These are phyloP conservation scores for Tyto alba DNA, from an alignment of 2,113 vertebrate genomes.

Conservation along the genomic window DNA sequence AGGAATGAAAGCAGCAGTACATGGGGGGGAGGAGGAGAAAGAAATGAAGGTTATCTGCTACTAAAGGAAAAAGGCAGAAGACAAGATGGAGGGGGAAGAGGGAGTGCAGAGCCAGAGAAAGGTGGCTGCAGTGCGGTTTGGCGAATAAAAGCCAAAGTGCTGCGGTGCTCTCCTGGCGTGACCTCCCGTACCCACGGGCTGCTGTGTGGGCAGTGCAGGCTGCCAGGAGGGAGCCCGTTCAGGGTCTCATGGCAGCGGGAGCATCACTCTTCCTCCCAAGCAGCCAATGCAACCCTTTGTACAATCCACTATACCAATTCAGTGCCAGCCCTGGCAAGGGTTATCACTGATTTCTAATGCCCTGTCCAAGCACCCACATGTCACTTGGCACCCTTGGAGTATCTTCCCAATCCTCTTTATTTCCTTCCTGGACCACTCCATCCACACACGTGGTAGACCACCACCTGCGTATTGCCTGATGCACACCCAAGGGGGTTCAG, in stretches of 20 bases:
- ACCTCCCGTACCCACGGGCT: not conserved
- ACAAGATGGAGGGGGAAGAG: constrained; percentile 29
- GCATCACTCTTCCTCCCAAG: not conserved
- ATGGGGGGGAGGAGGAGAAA: not conserved
- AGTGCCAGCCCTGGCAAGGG: not conserved
- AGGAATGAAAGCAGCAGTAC: not conserved
- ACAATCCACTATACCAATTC: not conserved
- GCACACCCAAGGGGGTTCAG: not conserved
- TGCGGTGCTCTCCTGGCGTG: not conserved
- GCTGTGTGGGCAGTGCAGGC: not conserved
- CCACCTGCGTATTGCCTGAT: not conserved
- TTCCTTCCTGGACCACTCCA: not conserved
- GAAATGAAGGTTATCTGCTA: not conserved
- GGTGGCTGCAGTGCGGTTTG: not conserved
- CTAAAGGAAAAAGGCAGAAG: not conserved
- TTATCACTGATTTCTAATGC: not conserved
- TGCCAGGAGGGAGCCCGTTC: not conserved
- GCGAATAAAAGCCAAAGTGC: not conserved
- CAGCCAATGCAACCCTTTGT: not conserved
- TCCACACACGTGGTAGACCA: not conserved
- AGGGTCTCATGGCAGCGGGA: not conserved
- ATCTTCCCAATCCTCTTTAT: not conserved
- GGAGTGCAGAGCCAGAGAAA: not conserved
- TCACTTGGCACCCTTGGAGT: not conserved
- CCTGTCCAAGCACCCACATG: not conserved